phyloP scores from a whole-genome alignment of 2,113 vertebrate species.

The Xerus inauris region DNA sequence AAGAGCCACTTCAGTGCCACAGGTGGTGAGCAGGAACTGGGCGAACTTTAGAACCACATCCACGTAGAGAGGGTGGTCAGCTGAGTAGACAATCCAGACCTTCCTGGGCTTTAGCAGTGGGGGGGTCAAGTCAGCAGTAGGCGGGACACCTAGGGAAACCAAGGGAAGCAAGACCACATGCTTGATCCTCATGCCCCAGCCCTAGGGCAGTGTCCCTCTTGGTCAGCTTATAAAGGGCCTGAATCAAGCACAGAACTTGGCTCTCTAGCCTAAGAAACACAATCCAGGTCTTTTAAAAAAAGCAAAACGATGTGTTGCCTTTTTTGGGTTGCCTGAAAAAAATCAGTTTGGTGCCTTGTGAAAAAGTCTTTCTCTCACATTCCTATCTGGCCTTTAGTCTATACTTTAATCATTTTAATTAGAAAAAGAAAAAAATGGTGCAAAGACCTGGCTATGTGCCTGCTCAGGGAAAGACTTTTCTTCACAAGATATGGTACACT shows the following conservation, averaged over 20 bases:
- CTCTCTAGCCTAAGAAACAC: background rate
- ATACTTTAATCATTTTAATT: background rate
- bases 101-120: constrained; percentile 84
- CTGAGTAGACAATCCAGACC: constrained; percentile 94
- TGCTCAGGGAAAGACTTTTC: background rate
- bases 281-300: background rate
- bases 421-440: background rate
- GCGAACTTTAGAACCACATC: constrained; percentile 95
- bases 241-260: background rate
- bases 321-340: background rate
- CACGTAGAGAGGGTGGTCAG: constrained; percentile 93
- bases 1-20: constrained; percentile 93
- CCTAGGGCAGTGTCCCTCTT: background rate
- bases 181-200: background rate
- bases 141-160: background rate
- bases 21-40: constrained; percentile 92
- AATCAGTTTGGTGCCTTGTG: background rate
- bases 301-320: background rate
- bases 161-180: background rate
- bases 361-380: background rate
- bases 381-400: background rate
- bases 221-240: background rate
- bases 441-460: background rate
- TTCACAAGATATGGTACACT: background rate
- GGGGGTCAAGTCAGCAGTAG: background rate